Evolutionary conservation across 2,888 invertebrate genomes (phyloP), one percentile per base, ranked within the genome.

Genomic region (Drosophila kambysellisi): DNA sequence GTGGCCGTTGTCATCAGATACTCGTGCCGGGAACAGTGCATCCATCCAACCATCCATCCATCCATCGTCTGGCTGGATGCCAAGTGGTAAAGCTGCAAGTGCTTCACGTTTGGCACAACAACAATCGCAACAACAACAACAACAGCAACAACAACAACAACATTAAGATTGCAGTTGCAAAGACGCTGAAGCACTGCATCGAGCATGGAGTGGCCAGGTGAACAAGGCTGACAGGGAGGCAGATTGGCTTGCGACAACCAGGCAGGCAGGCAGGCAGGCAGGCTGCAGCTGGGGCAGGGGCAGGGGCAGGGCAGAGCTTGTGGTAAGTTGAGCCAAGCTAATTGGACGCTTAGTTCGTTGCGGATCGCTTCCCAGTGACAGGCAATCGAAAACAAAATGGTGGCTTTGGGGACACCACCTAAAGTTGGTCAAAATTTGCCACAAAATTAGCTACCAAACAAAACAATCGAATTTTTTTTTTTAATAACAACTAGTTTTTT

Each of bases 1-100:
- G 61, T 37, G 37, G 41, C 58, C 59, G 74, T 66, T 85, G 83
- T 83, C 75, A 85, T 81, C 81, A 83, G 83, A 82, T 83, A 83
- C 87, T 59, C 86, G 79, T 79, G 77, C 72, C 74, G 63, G 37
- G 48, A 53, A n/a, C 54, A 54, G 25, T 69, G 67, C 57, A 52
- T 50, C 46, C 32, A 43, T 43, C 29, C 37, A 33, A 20, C 25
- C 25, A 37, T 37, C 37, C 37, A 15, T 15, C 51, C 37, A 41
- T 57, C 37, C 43, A 20, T n/a, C 54, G 57, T 52, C 67, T 84
- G 74, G 67, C 71, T 71, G 68, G 46, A 72, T 67, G 77, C 68
- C 74, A 74, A 82, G 70, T 80, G 80, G 80, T 81, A 80, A 83
- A 64, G 75, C 82, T 77, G 83, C 82, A 82, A 83, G 80, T 84